Evolutionary conservation across 2,888 invertebrate genomes (phyloP), one percentile per base, ranked within the genome.

Genomic region (Disparrhopalites patrizii): DNA sequence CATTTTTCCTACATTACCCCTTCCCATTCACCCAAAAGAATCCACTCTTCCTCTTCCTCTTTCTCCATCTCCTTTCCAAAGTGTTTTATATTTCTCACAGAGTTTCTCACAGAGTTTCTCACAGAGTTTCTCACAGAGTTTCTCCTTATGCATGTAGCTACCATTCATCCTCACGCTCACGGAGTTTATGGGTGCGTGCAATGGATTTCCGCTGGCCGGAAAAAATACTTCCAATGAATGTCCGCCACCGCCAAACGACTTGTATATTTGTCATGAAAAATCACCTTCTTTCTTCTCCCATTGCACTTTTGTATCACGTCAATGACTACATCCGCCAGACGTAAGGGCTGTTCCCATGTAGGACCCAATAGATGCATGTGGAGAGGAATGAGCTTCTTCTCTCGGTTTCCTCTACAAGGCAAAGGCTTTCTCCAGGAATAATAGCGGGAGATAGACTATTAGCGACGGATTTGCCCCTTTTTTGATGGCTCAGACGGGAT

Each of bases 1-100:
- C 69, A 70, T 71, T 63, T 62, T 61, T 18, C 57, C 62, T 57
- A 23, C 47, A 47, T 23, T 47, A 43, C 43, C 5, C 43, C 8
- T 15, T 43, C 5, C 15, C n/a, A n/a, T n/a, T n/a, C n/a, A n/a
- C n/a, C n/a, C n/a, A n/a, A n/a, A n/a, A n/a, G n/a, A n/a, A n/a
- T n/a, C n/a, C n/a, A n/a, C n/a, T n/a, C n/a, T n/a, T n/a, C n/a
- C n/a, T n/a, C n/a, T n/a, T n/a, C n/a, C n/a, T n/a, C n/a, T n/a
- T n/a, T n/a, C n/a, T n/a, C n/a, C n/a, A n/a, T n/a, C n/a, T n/a
- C n/a, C n/a, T n/a, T n/a, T n/a, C n/a, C n/a, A n/a, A n/a, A n/a
- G n/a, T n/a, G n/a, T n/a, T n/a, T n/a, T n/a, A n/a, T n/a, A n/a
- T n/a, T n/a, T n/a, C n/a, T n/a, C n/a, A n/a, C n/a, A n/a, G n/a